phyloP scores from a whole-genome alignment of 2,797 vertebrate species.

The Alosa sapidissima region DNA sequence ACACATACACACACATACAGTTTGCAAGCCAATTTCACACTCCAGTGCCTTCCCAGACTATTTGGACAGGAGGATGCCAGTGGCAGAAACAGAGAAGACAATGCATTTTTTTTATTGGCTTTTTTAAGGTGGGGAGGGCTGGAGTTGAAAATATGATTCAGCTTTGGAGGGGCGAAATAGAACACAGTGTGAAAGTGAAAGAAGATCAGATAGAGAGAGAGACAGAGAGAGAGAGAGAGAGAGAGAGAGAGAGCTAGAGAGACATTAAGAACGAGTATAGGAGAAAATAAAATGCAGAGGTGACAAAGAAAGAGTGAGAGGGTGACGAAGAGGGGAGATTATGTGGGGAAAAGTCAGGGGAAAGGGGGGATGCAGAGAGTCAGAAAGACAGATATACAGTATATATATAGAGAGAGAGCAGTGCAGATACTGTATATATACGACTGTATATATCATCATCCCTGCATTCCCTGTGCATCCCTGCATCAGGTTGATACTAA shows the following conservation, averaged over 20 bases:
- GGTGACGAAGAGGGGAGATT: neutral
- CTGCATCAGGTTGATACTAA: too few relatives aligned
- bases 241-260: neutral
- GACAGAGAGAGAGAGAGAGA: neutral
- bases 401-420: neutral
- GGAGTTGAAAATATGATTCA: conserved; percentile 12
- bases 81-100: conserved; percentile 71
- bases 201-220: neutral
- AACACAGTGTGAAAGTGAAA: neutral
- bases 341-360: neutral
- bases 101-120: conserved; percentile 19
- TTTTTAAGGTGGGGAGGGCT: neutral
- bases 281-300: neutral
- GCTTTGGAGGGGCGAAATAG: neutral
- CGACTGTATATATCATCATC: too few relatives aligned
- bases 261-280: neutral
- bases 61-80: conserved; percentile 80
- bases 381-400: too few relatives aligned
- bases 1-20: conserved; percentile 55
- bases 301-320: neutral
- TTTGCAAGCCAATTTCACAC: conserved; percentile 83
- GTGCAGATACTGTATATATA: too few relatives aligned
- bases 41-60: conserved; percentile 75
- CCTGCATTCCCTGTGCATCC: too few relatives aligned
- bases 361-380: conserved; percentile 31